phyloP scores from a whole-genome alignment of 2,797 vertebrate genomes.

The Euphonia xanthogaster region DNA sequence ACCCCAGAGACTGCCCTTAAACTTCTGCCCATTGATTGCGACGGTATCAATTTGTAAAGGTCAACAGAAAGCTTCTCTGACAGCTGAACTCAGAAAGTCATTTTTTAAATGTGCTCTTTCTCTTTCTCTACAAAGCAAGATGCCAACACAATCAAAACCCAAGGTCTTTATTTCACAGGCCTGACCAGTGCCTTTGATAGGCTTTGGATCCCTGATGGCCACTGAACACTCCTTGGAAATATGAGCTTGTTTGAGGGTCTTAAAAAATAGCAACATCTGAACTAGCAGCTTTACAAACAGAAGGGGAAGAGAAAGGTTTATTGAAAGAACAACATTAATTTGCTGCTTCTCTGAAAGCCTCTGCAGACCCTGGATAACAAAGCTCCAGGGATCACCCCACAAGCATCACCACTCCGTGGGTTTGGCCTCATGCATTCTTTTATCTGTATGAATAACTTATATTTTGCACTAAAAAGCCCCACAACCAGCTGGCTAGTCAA shows the following conservation, averaged over 20 bases:
- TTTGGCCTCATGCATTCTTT: background rate
- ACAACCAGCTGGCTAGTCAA: background rate
- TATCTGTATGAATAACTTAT: background rate
- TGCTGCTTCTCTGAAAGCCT: background rate
- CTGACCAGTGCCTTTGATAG: background rate
- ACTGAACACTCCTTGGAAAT: background rate
- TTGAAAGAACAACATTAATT: background rate
- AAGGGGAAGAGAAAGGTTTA: background rate
- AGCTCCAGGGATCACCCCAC: background rate
- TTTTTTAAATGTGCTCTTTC: slow-evolving; percentile 42
- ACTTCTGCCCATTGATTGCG: slow-evolving; percentile 49
- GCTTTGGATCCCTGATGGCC: background rate
- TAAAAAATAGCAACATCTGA: background rate
- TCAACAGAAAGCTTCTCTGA: slow-evolving; percentile 37
- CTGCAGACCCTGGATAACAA: background rate
- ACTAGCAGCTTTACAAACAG: background rate
- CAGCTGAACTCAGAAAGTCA: slow-evolving; percentile 28
- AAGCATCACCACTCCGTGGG: background rate
- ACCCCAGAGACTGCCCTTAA: slow-evolving; percentile 11
- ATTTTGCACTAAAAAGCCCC: background rate
- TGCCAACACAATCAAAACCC: slow-evolving; percentile 13
- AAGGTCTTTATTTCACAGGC: slow-evolving; percentile 11
- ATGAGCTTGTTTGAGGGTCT: background rate
- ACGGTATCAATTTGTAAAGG: slow-evolving; percentile 49
- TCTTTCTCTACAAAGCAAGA: background rate